These are phyloP conservation scores for Thryonomys swinderianus DNA, from an alignment of 2,113 vertebrate genomes.

Conservation along the genomic window DNA sequence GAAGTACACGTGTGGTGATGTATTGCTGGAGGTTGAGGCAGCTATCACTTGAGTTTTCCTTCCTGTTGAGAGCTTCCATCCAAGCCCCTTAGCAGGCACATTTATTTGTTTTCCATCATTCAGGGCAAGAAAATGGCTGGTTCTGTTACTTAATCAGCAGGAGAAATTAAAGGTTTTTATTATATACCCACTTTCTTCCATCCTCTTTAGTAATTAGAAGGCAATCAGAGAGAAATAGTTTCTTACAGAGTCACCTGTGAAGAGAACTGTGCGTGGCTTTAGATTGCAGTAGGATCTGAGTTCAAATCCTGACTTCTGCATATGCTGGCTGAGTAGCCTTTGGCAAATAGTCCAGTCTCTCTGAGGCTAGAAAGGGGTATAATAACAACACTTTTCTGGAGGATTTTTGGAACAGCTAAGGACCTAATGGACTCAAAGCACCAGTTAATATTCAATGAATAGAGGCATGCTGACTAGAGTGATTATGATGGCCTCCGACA, in stretches of 20 bases:
- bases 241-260: background rate
- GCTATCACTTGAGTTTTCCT: constrained; percentile 69
- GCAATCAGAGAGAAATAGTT: background rate
- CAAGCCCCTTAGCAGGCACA: constrained; percentile 52
- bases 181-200: background rate
- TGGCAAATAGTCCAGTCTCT: background rate
- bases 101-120: constrained; percentile 60
- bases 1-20: background rate
- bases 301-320: background rate
- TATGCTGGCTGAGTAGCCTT: background rate
- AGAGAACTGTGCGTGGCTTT: background rate
- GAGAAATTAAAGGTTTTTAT: constrained; percentile 47
- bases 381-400: background rate
- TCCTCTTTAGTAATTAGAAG: constrained; percentile 4
- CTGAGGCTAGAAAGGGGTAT: background rate
- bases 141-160: constrained; percentile 19
- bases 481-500: background rate
- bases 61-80: constrained; percentile 52
- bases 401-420: background rate
- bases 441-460: background rate
- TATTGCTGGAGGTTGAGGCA: constrained; percentile 4
- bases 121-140: background rate
- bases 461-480: background rate
- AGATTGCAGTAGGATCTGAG: background rate
- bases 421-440: rapidly evolving